Evolutionary conservation across 2,797 vertebrate species (phyloP), one percentile per base, ranked within the genome.

Genomic region (Eutrigla gurnardus): DNA sequence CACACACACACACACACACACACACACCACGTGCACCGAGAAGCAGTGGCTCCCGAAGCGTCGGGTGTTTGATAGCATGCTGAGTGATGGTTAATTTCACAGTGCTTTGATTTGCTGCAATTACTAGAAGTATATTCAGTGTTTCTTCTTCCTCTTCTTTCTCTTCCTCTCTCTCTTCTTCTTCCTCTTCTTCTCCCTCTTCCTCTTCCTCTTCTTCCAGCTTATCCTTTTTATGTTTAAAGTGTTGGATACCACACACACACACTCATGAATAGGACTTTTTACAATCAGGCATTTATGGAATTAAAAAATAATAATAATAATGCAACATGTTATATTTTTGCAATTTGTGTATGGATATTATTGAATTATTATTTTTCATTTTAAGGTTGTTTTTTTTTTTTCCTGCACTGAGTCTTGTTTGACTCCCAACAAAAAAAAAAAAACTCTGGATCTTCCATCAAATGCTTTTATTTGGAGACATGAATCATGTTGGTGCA

Each of bases 21-120:
- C 77, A 63, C 62, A 32, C 10, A 54, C 62, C 70, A 83, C 59
- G 43, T 46, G 70, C 82, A 82, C 77, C 67, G 70, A 73, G 69
- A 72, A 60, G 71, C 74, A 50, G 79, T 63, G 14, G 63, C 84
- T 80, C 81, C 83, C 43, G 45, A 82, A 83, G 66, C 49, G 49
- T 59, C 3, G 42, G 80, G 77, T 81, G 86, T 90, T 84, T 91
- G 83, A 85, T 87, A 75, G 93, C 93, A 90, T 92, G 91, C 84
- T 85, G 90, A 91, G 89, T 91, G 82, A 86, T 88, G 90, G 65
- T 88, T 86, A 59, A 90, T 88, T 92, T 93, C 91, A 90, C 88
- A 81, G 77, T 80, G 89, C 88, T 91, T 91, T 92, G 91, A 90
- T 93, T 93, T 91, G 85, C 82, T 91, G 88, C 90, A 87, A 83